Percentiles rank a stretch among this genome's conserved stretches.
Conservation (phyloP, 2,888 invertebrate species). For the Rhimphoctona megacephalus region DNA sequence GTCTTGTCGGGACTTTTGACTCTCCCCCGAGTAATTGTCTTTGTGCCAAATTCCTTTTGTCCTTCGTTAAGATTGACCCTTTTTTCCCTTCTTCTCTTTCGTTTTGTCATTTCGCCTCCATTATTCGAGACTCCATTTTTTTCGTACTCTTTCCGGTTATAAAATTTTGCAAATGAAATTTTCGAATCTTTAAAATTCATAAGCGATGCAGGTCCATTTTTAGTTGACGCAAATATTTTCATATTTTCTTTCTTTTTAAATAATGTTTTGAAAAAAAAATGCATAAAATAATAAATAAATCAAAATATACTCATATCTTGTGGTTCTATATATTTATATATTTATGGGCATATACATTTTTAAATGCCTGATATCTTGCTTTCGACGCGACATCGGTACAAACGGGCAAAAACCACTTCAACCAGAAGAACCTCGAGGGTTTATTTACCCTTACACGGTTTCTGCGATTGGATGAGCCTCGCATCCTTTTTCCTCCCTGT, state of each 20-base stretch:
- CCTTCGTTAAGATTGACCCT: constrained; percentile 20
- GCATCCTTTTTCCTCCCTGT: constrained; percentile 38
- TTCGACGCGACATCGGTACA: constrained; percentile 44
- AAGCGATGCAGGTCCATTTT: not conserved
- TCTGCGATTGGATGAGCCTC: constrained; percentile 65
- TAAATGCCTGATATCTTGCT: constrained; percentile 19
- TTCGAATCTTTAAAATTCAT: not conserved
- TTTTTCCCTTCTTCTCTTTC: not conserved
- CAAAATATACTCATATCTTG: not conserved
- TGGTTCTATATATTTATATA: not conserved
- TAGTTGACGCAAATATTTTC: not conserved
- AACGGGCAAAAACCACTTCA: constrained; percentile 66
- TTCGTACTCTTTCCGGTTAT: not conserved
- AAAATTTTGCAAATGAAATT: not conserved
- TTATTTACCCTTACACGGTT: constrained; percentile 67
- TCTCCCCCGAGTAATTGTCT: constrained; percentile 40
- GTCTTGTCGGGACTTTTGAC: constrained; percentile 39
- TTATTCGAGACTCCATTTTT: not conserved
- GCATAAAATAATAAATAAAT: not conserved
- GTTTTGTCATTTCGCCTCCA: not conserved
- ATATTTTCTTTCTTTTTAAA: not conserved
- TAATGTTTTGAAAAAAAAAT: not conserved
- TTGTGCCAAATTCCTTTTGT: constrained; percentile 42
- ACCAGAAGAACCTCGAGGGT: constrained; percentile 60
- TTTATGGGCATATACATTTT: constrained; percentile 2